Evolutionary conservation across 2,113 vertebrate genomes (phyloP), one percentile per base, ranked within the genome.

Genomic region (Pterocles gutturalis): DNA sequence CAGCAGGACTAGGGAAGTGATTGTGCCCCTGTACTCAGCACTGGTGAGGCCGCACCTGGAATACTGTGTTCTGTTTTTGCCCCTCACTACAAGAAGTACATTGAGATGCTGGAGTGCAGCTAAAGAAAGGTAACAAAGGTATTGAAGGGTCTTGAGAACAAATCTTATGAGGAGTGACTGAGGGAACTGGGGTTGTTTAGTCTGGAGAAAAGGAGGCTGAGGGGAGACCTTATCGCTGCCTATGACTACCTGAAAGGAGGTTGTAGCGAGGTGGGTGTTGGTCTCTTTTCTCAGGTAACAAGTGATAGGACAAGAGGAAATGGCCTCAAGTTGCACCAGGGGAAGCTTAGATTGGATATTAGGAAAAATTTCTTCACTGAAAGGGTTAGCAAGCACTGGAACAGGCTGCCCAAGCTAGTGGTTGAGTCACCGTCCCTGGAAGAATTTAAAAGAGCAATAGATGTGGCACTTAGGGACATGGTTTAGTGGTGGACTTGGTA

Each of bases 1-100:
- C 51, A 75, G 54, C 69, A 53, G 43, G 26, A 25, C 0, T 3
- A 49, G 22, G 25, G 29, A 65, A 17, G 54, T 36, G 36, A 67
- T 36, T 0, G 2, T 29, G 2, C 14, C 5, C 22, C 16, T 54
- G 31, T 58, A 60, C 8, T 62, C 1, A 1, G 20, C 46, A 29
- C 25, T 36, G 24, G 28, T 38, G 66, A 54, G n/a, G 31, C 4
- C 1, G 0, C 49, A 34, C 10, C 57, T 89, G 2, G 0, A 31
- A 2, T n/a, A 1, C 12, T 31, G 26, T 16, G 24, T 5, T 7
- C 53, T 86, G 12, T 24, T 62, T 41, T 78, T 48, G 70, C 16
- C 21, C 5, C 33, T 31, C 34, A 55, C 3, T 5, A 19, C 17
- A 53, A 21, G 8, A 24, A 9, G 5, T 13, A 61, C 7, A 36